Evolutionary conservation across 1,140 invertebrate species (phyloP).

Genomic region (Potamilus streckersoni): DNA sequence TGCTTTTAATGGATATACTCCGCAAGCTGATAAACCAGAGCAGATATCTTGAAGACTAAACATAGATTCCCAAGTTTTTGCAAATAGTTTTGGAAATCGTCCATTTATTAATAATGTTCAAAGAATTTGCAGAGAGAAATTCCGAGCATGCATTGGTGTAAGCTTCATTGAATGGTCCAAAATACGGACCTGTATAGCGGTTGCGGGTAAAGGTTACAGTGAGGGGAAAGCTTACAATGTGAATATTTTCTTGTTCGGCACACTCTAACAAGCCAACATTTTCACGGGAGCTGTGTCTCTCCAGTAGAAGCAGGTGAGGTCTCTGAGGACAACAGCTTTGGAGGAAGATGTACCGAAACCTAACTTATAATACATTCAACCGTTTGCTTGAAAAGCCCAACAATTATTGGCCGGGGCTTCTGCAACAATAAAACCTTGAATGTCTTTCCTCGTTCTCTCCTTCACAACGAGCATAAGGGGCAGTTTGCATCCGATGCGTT

Average conservation of each 20-base stretch:
- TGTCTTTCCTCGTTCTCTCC: constrained; percentile 20
- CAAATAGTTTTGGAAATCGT: constrained; percentile 28
- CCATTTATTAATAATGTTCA: constrained; percentile 30
- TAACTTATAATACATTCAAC: constrained; percentile 25
- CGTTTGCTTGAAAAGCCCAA: constrained; percentile 2
- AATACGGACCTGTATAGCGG: constrained; percentile 30
- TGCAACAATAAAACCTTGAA: neutral
- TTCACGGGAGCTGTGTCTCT: constrained; percentile 38
- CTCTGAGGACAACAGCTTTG: constrained; percentile 25
- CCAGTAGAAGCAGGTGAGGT: constrained; percentile 40
- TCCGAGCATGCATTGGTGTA: constrained; percentile 17
- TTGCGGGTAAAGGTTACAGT: constrained; percentile 28
- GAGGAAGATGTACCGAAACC: constrained; percentile 37
- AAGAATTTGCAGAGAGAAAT: constrained; percentile 27
- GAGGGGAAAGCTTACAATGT: constrained; percentile 29
- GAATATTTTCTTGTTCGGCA: constrained; percentile 27
- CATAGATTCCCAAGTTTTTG: constrained; percentile 22
- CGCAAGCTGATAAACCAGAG: too few relatives aligned
- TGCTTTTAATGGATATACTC: too few relatives aligned
- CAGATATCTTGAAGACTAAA: neutral
- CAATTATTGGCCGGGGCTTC: neutral
- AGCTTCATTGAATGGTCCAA: constrained; percentile 28
- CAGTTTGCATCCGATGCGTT: constrained; percentile 18
- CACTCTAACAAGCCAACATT: constrained; percentile 24
- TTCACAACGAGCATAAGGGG: constrained; percentile 25